Evolutionary conservation across 2,113 vertebrate species (phyloP), one percentile per base, ranked within the genome.

Genomic region (Chionodraco myersi): DNA sequence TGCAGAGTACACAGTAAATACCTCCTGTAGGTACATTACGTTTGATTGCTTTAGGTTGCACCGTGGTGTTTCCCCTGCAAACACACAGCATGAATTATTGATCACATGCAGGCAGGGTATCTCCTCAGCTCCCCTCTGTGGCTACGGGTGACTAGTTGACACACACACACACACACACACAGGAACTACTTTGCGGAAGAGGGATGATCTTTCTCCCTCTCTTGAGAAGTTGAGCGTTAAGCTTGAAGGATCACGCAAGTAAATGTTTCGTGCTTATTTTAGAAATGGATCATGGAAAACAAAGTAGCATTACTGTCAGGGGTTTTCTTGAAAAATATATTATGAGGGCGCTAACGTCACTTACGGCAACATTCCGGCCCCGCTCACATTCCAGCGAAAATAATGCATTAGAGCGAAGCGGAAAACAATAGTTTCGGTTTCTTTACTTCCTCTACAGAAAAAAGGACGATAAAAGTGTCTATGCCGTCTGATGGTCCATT

Each of bases 11-110:
- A 49, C 41, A 16, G 12, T n/a, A 36, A 34, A 45, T 15, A 51
- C 49, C 63, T 44, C 10, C 14, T 48, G 36, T 57, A 12, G 3
- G 4, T 52, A 13, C 23, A 9, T 36, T 12, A 45, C 0, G 18
- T 73, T 34, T 53, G 51, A 79, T 66, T 66, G 2, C 47, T 57
- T 13, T 0, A 16, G 34, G 14, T 10, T 41, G n/a, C 62, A 23
- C 9, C 6, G 63, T 60, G 58, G 63, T 53, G 73, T 64, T 77
- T 69, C 69, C 69, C 69, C 18, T 54, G 57, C 72, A 85, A 72
- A 85, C 62, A 13, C 48, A 26, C 49, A 9, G 54, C 66, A 65
- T 83, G 71, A 81, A 81, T 77, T 79, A 88, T 77, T 79, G 67
- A 88, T 77, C 56, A 69, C 59, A 51, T 56, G 5, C 62, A 48